These are phyloP conservation scores for Elmis aenea DNA, from an alignment of 2,888 invertebrate genomes.

Conservation along the genomic window DNA sequence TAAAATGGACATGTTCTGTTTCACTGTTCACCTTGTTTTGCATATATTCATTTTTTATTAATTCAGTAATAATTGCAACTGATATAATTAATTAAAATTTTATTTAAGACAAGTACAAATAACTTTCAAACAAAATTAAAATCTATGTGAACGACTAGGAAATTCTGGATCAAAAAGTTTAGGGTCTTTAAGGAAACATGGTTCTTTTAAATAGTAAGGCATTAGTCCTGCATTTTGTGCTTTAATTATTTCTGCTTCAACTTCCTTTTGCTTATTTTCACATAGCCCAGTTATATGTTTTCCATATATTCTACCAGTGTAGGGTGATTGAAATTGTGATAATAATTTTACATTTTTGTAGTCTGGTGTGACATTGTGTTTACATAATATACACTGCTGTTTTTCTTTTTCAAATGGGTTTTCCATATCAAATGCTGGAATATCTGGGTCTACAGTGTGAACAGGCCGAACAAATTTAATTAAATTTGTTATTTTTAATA, in stretches of 20 bases:
- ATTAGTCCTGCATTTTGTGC: constrained; percentile 78
- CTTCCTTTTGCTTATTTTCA: constrained; percentile 66
- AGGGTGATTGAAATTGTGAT: constrained; percentile 93
- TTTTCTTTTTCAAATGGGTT: constrained; percentile 79
- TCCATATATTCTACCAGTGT: constrained; percentile 89
- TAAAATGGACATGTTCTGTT: too few species aligned
- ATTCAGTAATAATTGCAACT: not conserved
- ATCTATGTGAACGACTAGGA: constrained; percentile 75
- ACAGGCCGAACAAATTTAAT: too few species aligned
- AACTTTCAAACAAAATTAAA: too few species aligned
- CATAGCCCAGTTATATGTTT: constrained; percentile 93
- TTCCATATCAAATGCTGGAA: constrained; percentile 56
- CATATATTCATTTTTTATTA: too few species aligned
- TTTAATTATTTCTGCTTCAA: constrained; percentile 69
- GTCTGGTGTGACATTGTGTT: constrained; percentile 72
- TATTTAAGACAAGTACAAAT: too few species aligned
- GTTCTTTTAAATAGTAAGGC: constrained; percentile 76
- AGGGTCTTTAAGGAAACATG: constrained; percentile 79
- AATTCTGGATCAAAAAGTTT: constrained; percentile 84
- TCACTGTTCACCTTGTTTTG: too few species aligned
- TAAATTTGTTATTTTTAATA: too few species aligned
- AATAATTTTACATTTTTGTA: constrained; percentile 89
- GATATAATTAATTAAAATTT: not conserved
- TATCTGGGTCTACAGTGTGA: constrained; percentile 39
- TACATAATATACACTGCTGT: constrained; percentile 75